Percentiles rank a stretch among this genome's conserved stretches.
Conservation (phyloP, 2,888 invertebrate genomes). For the Acanthosepion esculentum region DNA sequence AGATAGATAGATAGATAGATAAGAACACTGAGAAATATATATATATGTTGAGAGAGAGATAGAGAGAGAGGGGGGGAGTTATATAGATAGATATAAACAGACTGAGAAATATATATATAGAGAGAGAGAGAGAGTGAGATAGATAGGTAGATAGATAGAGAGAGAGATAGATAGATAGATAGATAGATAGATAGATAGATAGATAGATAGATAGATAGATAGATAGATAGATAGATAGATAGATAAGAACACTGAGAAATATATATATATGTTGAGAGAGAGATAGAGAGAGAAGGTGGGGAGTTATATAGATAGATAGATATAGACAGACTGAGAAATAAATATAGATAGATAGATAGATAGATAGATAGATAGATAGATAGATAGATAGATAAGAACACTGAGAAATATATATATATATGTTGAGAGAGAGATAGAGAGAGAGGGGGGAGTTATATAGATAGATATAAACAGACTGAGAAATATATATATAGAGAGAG, state of each 20-base stretch:
- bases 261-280: no score
- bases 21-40: no score
- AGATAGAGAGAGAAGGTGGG: no score
- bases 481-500: no score
- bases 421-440: no score
- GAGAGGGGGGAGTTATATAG: no score
- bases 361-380: neutral
- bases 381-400: neutral
- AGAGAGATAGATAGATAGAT: neutral
- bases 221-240: neutral
- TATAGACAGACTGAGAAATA: neutral
- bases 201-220: neutral
- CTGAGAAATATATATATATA: no score
- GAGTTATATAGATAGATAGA: neutral
- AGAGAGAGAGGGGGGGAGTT: no score
- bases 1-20: neutral
- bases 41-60: neutral
- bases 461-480: no score
- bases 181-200: neutral
- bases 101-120: no score
- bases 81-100: neutral
- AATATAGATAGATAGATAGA: neutral
- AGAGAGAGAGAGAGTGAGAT: neutral
- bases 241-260: no score
- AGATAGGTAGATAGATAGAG: neutral